Base-by-base conservation (phyloP, 2,113 vertebrate genomes). In the Leucopsar rothschildi region DNA sequence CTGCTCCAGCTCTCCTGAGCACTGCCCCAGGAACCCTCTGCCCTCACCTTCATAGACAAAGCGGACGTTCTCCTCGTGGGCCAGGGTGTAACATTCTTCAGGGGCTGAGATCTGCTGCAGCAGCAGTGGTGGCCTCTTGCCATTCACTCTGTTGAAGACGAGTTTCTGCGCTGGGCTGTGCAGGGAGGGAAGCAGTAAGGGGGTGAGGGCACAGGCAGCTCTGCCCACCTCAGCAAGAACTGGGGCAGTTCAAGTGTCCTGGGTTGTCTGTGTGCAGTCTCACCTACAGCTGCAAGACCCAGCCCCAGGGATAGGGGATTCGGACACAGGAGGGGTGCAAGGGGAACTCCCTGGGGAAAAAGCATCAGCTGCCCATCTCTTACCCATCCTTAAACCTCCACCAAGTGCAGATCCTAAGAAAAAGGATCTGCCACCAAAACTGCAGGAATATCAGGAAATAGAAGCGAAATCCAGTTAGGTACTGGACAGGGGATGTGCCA, bases 1-100 rank as follows among this genome's bases (percentile, higher is more conserved):
- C 2, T 2, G 16, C 52, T 55, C 16, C 77, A 88, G 29, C 42
- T 35, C 42, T 50, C 40, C 12, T 3, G 5, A 45, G 21, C 4
- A 33, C 70, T 49, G 71, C 19, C 68, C 33, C 42, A 16, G 12
- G 61, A 52, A 52, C 31, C 44, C 55, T 61, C 61, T 33, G n/a
- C 53, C 60, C 97, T 98, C 97, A 99, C 99, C 99, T 98, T 99
- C 98, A 15, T 98, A 98, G 42, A 99, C 95, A 72, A 99, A 99
- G 75, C 98, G 97, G 92, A 99, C 99, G 3, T 99, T 99, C 96
- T 99, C 99, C 94, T 99, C 99, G 2, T 99, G 99, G 15, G 99
- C 99, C 45, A 98, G 94, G 0, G 99, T 99, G 97, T 99, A 99
- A 57, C 98, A 98, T 93, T 99, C 99, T 11, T 98, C 97, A 1